phyloP scores from a whole-genome alignment of 1,140 invertebrate genomes.

The Drosophila parabipectinata region DNA sequence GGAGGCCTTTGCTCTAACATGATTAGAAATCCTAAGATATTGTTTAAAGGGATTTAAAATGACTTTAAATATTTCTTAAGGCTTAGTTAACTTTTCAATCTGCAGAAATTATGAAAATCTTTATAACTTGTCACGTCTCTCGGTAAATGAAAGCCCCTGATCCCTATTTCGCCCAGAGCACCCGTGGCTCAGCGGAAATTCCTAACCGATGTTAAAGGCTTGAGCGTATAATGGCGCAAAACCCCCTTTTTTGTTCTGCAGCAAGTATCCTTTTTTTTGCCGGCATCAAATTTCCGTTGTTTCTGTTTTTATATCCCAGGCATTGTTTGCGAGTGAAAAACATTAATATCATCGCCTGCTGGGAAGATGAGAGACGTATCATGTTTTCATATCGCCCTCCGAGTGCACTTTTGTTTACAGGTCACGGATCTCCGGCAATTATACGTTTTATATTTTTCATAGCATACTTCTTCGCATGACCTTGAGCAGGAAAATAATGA shows the following conservation, averaged over 20 bases:
- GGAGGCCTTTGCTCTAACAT: not conserved
- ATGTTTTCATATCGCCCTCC: constrained; percentile 19
- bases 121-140: constrained; percentile 9
- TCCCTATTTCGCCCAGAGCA: not conserved
- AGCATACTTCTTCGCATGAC: constrained; percentile 34
- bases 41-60: not conserved
- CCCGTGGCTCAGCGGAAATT: constrained; percentile 21
- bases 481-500: constrained; percentile 19
- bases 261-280: constrained; percentile 3
- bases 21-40: not conserved
- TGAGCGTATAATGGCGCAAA: constrained; percentile 19
- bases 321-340: constrained; percentile 18
- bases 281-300: constrained; percentile 37
- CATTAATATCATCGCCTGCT: constrained; percentile 42
- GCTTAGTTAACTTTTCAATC: constrained; percentile 16
- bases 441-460: constrained; percentile 14
- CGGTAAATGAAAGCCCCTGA: constrained; percentile 8
- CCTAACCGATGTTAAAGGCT: constrained; percentile 32
- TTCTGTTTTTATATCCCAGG: constrained; percentile 20
- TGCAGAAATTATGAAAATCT: constrained; percentile 26
- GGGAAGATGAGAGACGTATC: constrained; percentile 10
- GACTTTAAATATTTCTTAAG: not conserved
- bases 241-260: not conserved
- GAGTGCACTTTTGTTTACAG: constrained; percentile 12
- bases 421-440: constrained; percentile 11